Conservation (phyloP, 2,797 vertebrate genomes). For the Coccyzus lansbergi region DNA sequence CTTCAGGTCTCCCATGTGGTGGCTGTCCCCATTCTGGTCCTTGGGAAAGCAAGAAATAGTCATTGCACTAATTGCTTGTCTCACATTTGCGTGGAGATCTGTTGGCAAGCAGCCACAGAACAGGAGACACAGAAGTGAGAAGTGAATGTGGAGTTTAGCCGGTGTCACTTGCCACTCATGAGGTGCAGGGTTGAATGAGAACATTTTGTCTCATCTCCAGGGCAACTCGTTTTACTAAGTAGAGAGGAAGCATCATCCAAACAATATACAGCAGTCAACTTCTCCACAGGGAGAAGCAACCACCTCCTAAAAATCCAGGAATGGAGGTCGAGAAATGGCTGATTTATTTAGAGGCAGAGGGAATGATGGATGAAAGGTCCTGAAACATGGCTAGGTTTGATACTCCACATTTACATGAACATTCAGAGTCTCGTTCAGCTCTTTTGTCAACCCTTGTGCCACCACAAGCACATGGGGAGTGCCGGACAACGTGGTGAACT, state of each 20-base stretch:
- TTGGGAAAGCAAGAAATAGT: slow-evolving; percentile 23
- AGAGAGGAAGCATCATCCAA: background rate
- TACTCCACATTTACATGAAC: background rate
- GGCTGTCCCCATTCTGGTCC: slow-evolving; percentile 89
- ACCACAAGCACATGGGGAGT: background rate
- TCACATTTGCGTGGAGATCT: background rate
- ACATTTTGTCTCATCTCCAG: background rate
- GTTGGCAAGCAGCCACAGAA: background rate
- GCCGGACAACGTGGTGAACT: background rate
- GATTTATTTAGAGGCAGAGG: background rate
- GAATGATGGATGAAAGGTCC: background rate
- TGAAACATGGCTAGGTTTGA: background rate
- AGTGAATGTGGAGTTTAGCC: rapidly evolving
- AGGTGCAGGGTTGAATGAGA: background rate
- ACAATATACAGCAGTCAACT: background rate
- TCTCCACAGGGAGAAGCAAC: background rate
- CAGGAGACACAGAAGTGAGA: background rate
- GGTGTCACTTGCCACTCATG: background rate
- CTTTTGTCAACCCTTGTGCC: background rate
- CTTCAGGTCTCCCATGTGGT: slow-evolving; percentile 80
- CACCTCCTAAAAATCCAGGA: background rate
- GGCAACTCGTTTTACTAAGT: background rate
- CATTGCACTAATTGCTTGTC: background rate
- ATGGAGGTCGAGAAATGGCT: background rate
- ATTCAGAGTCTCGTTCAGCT: background rate